These are phyloP conservation scores for Silurus aristotelis DNA, from an alignment of 2,797 vertebrate genomes.

Conservation along the genomic window DNA sequence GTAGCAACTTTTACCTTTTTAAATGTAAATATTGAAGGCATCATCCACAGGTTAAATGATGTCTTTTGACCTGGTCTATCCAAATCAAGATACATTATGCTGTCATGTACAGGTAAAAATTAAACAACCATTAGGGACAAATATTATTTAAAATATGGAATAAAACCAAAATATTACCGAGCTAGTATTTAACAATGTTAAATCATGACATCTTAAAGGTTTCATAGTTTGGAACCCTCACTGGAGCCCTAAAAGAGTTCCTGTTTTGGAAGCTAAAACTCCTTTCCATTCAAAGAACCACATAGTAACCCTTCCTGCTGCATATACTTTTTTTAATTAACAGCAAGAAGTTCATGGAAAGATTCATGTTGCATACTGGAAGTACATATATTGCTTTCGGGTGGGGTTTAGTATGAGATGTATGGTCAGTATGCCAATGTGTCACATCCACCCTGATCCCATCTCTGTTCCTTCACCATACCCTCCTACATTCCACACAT, in stretches of 20 bases:
- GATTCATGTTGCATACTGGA: neutral
- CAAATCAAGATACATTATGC: neutral
- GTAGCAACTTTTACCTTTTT: neutral
- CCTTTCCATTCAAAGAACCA: neutral
- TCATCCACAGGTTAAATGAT: neutral
- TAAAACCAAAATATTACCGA: neutral
- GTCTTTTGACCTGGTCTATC: neutral
- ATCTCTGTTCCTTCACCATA: neutral
- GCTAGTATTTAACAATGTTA: neutral
- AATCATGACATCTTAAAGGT: neutral
- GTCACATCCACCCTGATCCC: conserved; percentile 18
- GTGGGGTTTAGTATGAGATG: neutral
- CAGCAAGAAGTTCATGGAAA: neutral
- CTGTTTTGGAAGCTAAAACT: neutral
- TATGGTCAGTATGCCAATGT: conserved; percentile 8
- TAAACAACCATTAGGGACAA: neutral
- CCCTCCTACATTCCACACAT: neutral
- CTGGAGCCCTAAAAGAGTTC: neutral
- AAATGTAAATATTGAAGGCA: neutral
- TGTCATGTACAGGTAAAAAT: neutral
- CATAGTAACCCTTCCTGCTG: neutral
- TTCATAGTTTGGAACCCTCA: neutral
- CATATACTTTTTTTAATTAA: neutral
- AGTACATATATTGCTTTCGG: neutral
- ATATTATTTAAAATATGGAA: neutral